Base-by-base conservation (phyloP, 2,888 invertebrate species). In the Cerastis leucographa region DNA sequence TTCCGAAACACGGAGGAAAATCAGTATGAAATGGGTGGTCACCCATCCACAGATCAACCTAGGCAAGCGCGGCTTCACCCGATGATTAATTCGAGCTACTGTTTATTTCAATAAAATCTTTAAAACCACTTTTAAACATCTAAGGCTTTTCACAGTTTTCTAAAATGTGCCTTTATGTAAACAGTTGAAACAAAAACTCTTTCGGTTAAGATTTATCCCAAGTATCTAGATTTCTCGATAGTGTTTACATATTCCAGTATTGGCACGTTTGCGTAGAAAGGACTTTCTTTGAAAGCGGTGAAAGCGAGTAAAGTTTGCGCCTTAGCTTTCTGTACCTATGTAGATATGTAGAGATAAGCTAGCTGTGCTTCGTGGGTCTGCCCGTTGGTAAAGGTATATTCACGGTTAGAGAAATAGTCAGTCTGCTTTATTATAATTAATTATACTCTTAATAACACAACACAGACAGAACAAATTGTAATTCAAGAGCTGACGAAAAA, bases 171-270 rank as follows among this genome's bases (percentile, higher is more conserved):
- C 11, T 64, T 54, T n/a, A 29, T 12, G 12, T 44, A 62, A 78
- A 46, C 22, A 11, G 2, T 4, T 11, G 12, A 19, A 9, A 54
- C 11, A 70, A 70, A 76, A 66, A 66, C 35, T 61, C 8, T 3
- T n/a, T 4, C 3, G 17, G 14, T 14, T 46, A 22, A 35, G 42
- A 59, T 71, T 64, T 67, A 66, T 42, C n/a, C 22, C 8, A 14
- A 69, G 68, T 71, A 79, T 83, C 42, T 42, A 71, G 79, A 68
- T 78, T 74, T 83, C 70, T 84, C 72, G 40, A 73, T 71, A 71
- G 51, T 71, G 46, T 81, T 84, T 74, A 78, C 64, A 70, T 78
- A 81, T 84, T 84, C 76, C 59, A 81, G 70, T 78, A 85, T 83
- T 62, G 74, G 70, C 72, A 59, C 69, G 66, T 72, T 84, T 81